These are phyloP conservation scores for Lophotis ruficrista DNA, from an alignment of 2,113 vertebrate species.

Conservation along the genomic window DNA sequence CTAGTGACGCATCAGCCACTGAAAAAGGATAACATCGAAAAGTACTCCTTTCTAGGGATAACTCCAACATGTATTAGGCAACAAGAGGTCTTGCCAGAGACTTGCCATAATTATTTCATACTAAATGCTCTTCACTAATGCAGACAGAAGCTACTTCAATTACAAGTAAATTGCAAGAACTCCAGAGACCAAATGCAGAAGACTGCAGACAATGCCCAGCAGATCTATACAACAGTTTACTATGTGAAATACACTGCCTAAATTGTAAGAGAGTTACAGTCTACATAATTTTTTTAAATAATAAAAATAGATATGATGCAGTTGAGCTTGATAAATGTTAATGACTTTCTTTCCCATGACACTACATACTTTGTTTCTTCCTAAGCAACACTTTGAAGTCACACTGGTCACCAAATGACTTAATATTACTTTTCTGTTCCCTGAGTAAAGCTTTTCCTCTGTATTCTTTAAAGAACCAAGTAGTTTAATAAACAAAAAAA, in stretches of 20 bases:
- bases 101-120: neutral
- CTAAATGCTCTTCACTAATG: neutral
- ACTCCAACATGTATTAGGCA: neutral
- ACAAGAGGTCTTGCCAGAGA: neutral
- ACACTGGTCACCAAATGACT: neutral
- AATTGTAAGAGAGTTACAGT: neutral
- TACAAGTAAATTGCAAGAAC: neutral
- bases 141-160: neutral
- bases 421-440: neutral
- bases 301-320: neutral
- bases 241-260: neutral
- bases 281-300: neutral
- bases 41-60: neutral
- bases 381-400: neutral
- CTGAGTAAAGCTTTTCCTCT: neutral
- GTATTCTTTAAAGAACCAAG: neutral
- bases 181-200: neutral
- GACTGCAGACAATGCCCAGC: neutral
- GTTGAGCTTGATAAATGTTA: neutral
- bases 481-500: neutral
- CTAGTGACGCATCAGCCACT: neutral
- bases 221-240: neutral
- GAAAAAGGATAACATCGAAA: neutral
- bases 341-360: neutral
- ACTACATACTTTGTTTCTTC: neutral